Base-by-base conservation (phyloP, 2,113 vertebrate genomes). In the Pollachius pollachius region DNA sequence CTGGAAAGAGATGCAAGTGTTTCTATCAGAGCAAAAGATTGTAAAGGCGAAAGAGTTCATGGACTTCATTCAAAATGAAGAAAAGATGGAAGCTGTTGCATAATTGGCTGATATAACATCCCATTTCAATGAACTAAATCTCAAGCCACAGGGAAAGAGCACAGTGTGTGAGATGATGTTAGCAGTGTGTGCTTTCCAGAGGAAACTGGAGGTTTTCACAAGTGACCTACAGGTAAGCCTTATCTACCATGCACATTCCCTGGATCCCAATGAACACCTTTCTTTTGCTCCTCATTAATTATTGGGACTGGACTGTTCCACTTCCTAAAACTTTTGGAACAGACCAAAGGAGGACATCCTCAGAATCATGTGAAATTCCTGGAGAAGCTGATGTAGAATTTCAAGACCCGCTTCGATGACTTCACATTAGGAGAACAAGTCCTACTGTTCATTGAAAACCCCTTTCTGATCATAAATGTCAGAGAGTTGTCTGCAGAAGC, bases 41-140 rank as follows among this genome's bases (percentile, higher is more conserved):
- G 56, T 61, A 37, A 70, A 70, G 52, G 54, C 52, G 69, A 64
- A 68, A 67, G 27, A 34, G 34, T 67, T 71, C 52, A 67, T 69
- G 59, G 34, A 62, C n/a, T 57, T n/a, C n/a, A n/a, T n/a, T n/a
- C n/a, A n/a, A n/a, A n/a, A n/a, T 52, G 76, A 73, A 63, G 63
- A 70, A 52, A 64, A 70, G 23, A 67, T 73, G 18, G 69, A 77
- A 30, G 63, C 62, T 72, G 52, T 72, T 66, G 62, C 67, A 48
- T 73, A 65, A 70, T 74, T 70, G 71, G 75, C 67, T 48, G 65
- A 77, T 59, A 78, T 70, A 64, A 78, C 76, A 66, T 73, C 25
- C 56, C 71, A 64, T 66, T 58, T 74, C 48, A 70, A 68, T 78
- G 58, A 70, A 56, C 37, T 68, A 16, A 72, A 76, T 72, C 67